A percentile compares a stretch with the other conserved stretches of the same genome.
Evolutionary conservation across 2,113 vertebrate species (phyloP).

Genomic region (Actenoides hombroni): DNA sequence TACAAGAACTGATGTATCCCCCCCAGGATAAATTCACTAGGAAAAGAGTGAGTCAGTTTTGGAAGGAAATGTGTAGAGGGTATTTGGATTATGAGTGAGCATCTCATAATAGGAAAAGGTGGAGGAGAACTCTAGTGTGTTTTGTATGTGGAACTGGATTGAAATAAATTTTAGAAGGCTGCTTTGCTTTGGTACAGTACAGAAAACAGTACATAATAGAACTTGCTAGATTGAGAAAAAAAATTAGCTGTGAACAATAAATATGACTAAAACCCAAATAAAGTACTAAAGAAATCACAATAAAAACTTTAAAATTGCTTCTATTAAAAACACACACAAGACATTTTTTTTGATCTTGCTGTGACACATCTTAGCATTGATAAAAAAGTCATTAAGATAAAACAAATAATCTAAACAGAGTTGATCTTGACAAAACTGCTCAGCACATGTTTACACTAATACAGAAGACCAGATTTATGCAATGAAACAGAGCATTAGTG

Average conservation of each 20-base stretch:
- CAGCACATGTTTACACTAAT: slow-evolving; percentile 36
- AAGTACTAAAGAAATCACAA: slow-evolving; percentile 43
- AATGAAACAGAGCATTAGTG: slow-evolving; percentile 39
- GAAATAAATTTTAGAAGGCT: neutral
- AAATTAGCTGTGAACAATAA: slow-evolving; percentile 22
- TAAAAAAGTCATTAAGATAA: slow-evolving; percentile 62
- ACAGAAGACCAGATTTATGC: slow-evolving; percentile 54
- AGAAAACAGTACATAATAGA: neutral
- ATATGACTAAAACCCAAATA: slow-evolving; percentile 22
- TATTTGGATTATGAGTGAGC: neutral
- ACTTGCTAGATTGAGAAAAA: neutral
- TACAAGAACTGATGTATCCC: neutral
- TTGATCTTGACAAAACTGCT: slow-evolving; percentile 63
- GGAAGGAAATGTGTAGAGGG: neutral
- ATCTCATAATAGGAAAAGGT: neutral
- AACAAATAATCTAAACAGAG: slow-evolving; percentile 70
- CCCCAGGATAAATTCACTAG: neutral
- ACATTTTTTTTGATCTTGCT: slow-evolving; percentile 26
- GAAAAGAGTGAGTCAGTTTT: neutral
- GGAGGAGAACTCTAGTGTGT: neutral
- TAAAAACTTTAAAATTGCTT: slow-evolving; percentile 6
- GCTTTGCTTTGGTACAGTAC: neutral
- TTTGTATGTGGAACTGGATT: neutral
- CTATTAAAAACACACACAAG: neutral
- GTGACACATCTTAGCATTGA: slow-evolving; percentile 33